Conservation (phyloP, 2,888 invertebrate species). For the Drosophila colorata region DNA sequence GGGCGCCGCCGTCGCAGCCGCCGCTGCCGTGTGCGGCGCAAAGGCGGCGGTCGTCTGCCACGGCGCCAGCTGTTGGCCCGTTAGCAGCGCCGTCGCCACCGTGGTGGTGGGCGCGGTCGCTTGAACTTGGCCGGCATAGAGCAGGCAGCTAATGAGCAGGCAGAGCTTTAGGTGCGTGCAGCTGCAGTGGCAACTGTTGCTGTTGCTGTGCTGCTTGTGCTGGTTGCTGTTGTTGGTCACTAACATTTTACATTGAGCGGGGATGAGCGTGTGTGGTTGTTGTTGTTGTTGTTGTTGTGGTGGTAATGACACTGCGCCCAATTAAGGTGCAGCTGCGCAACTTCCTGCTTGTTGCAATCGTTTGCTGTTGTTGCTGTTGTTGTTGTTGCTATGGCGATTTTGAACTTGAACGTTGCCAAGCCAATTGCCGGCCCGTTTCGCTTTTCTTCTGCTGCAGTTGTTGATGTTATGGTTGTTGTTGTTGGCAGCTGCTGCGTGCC, state of each 20-base stretch:
- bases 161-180: conserved; percentile 38
- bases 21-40: conserved; percentile 10
- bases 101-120: conserved; percentile 48
- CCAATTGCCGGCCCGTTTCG: conserved; percentile 58
- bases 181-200: conserved; percentile 30
- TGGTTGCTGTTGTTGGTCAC: conserved; percentile 81
- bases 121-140: conserved; percentile 34
- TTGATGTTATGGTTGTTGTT: conserved; percentile 45
- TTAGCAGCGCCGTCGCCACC: conserved; percentile 58
- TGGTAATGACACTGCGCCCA: conserved; percentile 77
- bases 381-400: conserved; percentile 60
- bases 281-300: conserved; percentile 44
- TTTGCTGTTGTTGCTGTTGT: conserved; percentile 18
- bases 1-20: conserved; percentile 55
- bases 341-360: conserved; percentile 64
- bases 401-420: conserved; percentile 69
- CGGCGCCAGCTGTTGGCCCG: conserved; percentile 68
- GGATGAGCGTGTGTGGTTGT: conserved; percentile 44
- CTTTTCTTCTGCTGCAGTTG: conserved; percentile 62
- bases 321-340: conserved; percentile 73
- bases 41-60: conserved; percentile 64
- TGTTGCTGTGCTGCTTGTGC: conserved; percentile 42
- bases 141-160: conserved; percentile 49
- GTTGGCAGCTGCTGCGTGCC: conserved; percentile 74
- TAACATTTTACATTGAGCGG: conserved; percentile 85